Evolutionary conservation across 2,797 vertebrate genomes (phyloP).

Genomic region (Alfaro cultratus): DNA sequence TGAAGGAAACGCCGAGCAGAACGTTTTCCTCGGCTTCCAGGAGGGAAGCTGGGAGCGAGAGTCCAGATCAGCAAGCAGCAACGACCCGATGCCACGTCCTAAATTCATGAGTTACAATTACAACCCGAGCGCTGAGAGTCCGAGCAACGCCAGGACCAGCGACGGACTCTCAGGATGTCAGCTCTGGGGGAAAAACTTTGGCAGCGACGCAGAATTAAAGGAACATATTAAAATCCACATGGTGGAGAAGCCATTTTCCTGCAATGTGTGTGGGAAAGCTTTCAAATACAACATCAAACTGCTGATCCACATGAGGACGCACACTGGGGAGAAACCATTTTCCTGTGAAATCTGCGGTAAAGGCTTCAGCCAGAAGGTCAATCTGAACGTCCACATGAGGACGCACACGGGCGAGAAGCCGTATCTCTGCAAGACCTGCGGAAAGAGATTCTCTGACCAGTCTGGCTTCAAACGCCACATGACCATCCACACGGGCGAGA

Average conservation of each 20-base stretch:
- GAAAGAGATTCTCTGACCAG: neutral
- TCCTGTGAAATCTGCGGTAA: neutral
- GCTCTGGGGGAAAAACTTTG: neutral
- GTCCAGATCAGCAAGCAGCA: neutral
- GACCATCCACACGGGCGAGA: constrained; percentile 1
- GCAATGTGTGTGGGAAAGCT: neutral
- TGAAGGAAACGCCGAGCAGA: neutral
- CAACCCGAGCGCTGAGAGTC: neutral
- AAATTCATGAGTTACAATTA: neutral
- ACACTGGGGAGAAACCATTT: neutral
- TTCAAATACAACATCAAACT: constrained; percentile 4
- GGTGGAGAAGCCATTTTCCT: neutral
- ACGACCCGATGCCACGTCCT: neutral
- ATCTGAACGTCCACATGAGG: constrained; percentile 3
- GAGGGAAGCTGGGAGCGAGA: neutral
- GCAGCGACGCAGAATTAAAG: neutral
- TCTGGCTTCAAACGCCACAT: neutral
- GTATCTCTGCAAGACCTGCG: neutral
- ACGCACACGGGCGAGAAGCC: neutral
- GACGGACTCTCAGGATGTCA: neutral
- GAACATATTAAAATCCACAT: neutral
- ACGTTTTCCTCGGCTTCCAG: neutral
- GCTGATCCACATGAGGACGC: neutral
- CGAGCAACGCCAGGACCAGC: neutral
- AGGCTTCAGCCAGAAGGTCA: constrained; percentile 4